Conservation (phyloP, 2,888 invertebrate species). For the Pachycephus smyrnensis region DNA sequence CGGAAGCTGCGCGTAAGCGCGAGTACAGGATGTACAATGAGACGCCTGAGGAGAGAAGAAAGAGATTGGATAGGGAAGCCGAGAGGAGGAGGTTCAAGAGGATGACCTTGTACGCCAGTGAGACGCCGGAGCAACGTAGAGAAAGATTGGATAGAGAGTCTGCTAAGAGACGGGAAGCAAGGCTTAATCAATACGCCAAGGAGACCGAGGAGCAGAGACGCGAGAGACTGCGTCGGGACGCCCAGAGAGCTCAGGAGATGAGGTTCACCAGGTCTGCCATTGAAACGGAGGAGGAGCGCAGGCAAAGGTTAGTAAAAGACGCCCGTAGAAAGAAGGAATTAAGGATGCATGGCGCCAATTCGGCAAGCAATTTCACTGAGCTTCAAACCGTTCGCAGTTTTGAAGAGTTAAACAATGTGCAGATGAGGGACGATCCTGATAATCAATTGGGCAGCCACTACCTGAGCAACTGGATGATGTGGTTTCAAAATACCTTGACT, state of each 20-base stretch:
- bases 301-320: conserved; percentile 54
- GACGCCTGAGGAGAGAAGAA: conserved; percentile 53
- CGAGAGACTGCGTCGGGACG: conserved; percentile 52
- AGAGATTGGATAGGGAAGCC: conserved; percentile 53
- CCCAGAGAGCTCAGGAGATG: conserved; percentile 54
- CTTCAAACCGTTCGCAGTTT: conserved; percentile 48
- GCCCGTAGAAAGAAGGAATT: conserved; percentile 55
- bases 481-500: conserved; percentile 53
- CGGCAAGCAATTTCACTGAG: conserved; percentile 47
- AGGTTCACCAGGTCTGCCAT: conserved; percentile 57
- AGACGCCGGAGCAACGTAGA: conserved; percentile 51
- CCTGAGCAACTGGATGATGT: conserved; percentile 57
- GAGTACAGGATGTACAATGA: conserved; percentile 56
- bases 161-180: conserved; percentile 50
- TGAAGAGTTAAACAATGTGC: conserved; percentile 51
- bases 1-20: conserved; percentile 54
- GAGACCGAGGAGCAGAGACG: conserved; percentile 53
- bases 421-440: conserved; percentile 48
- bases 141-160: conserved; percentile 53
- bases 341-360: conserved; percentile 45
- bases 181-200: conserved; percentile 54
- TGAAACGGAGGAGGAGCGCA: conserved; percentile 55
- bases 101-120: conserved; percentile 50
- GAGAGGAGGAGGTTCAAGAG: conserved; percentile 54
- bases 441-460: conserved; percentile 50